Evolutionary conservation across 1,140 invertebrate genomes (phyloP), one percentile per base, ranked within the genome.

Genomic region (Paraescarpia echinospica): DNA sequence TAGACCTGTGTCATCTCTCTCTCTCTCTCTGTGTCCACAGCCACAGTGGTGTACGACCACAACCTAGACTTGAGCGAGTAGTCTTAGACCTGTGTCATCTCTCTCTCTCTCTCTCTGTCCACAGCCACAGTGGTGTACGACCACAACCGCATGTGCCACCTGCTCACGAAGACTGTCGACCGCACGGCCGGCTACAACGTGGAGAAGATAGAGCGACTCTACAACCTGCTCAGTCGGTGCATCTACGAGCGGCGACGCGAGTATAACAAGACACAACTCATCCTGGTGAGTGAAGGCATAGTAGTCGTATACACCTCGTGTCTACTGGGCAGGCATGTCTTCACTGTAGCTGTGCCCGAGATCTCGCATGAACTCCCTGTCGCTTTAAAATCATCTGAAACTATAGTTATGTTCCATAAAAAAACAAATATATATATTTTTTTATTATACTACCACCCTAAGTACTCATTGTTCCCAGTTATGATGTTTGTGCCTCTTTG

Each of bases 161-260:
- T 96, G 18, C 92, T 96, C 12, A 94, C 95, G 35, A 91, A 92
- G n/a, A 93, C 95, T 22, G 96, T 96, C n/a, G 59, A 91, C 31
- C n/a, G 93, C 6, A 96, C 96, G 12, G 93, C 95, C 33, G 93
- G 94, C 59, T 95, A 93, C 93, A 95, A 92, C 89, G 94, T 96
- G 31, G 95, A 95, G 91, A 92, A 93, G 31, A 92, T 96, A 35
- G 95, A 96, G 92, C 95, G 95, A 92, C 91, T 96, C 41, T 95
- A 96, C 94, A 96, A 95, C 93, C 35, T 94, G 12, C 93, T 96
- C 18, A 94, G 94, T 92, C 95, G 95, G 89, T 94, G 95, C 93
- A 94, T 96, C 27, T 96, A 94, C 93, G 93, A 94, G 35, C 94
- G 95, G 90, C 92, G 95, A 89, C 91, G 93, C 89, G 92, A 95